Evolutionary conservation across 2,113 vertebrate genomes (phyloP).

Genomic region (Hirundichthys speculiger): DNA sequence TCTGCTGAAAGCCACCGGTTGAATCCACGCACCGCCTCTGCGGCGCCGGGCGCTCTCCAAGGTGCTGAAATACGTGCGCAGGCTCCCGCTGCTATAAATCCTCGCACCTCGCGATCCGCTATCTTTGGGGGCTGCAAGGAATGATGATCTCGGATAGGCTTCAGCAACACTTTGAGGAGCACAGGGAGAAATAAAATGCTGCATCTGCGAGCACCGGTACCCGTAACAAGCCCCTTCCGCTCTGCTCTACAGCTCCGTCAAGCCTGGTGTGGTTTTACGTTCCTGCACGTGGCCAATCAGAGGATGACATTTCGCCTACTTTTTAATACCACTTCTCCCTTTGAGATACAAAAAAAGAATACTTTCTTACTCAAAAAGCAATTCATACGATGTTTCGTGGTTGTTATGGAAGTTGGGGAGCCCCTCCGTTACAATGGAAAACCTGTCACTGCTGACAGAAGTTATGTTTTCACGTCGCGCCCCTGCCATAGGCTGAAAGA

Average conservation of each 20-base stretch:
- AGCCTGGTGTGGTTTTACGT: constrained; percentile 58
- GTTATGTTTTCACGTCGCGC: not conserved
- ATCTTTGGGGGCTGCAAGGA: constrained; percentile 6
- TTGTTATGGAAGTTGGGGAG: not conserved
- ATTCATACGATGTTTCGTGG: not conserved
- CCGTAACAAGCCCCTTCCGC: constrained; percentile 28
- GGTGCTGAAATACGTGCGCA: constrained; percentile 64
- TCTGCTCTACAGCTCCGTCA: constrained; percentile 14
- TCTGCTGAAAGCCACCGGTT: constrained; percentile 71
- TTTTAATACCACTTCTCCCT: constrained; percentile 5
- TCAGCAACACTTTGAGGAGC: not conserved
- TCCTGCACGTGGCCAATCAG: constrained; percentile 55
- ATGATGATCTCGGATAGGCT: constrained; percentile 19
- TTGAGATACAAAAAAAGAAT: not conserved
- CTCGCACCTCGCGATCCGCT: not conserved
- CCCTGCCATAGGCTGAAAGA: constrained; percentile 8
- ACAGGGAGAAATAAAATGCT: not conserved
- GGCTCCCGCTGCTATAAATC: constrained; percentile 24
- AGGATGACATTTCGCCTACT: not conserved
- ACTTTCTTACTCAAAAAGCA: not conserved
- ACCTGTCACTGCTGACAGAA: not conserved
- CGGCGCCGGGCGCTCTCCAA: constrained; percentile 65
- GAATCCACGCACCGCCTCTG: constrained; percentile 70
- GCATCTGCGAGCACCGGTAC: constrained; percentile 19
- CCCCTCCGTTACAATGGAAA: not conserved